These are phyloP conservation scores for Pygocentrus nattereri DNA, from an alignment of 2,797 vertebrate species.

Conservation along the genomic window DNA sequence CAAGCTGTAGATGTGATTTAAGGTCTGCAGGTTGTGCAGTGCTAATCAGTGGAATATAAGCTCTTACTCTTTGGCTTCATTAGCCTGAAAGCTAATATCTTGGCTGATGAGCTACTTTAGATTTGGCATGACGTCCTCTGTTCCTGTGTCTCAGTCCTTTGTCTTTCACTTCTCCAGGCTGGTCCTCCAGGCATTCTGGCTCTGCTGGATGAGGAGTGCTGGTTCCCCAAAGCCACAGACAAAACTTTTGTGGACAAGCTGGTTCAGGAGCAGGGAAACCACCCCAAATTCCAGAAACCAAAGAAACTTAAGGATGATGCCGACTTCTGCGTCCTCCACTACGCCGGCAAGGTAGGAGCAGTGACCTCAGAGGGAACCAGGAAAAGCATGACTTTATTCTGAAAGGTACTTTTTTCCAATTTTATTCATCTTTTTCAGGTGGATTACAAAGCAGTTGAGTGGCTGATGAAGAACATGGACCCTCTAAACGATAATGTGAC, in stretches of 20 bases:
- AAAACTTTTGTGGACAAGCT: constrained; percentile 89
- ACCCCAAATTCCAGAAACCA: constrained; percentile 88
- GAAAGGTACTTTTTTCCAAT: background rate
- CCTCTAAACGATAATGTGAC: constrained; percentile 87
- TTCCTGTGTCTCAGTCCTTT: too few relatives aligned
- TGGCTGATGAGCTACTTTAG: too few relatives aligned
- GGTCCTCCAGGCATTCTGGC: constrained; percentile 87
- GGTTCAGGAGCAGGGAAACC: constrained; percentile 87
- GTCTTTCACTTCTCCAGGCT: constrained; percentile 76
- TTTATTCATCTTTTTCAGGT: constrained; percentile 71
- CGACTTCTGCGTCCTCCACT: constrained; percentile 89
- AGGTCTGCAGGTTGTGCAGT: too few relatives aligned
- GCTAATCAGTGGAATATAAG: too few relatives aligned
- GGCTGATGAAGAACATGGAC: constrained; percentile 92
- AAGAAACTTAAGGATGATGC: constrained; percentile 88
- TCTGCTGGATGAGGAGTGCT: constrained; percentile 88
- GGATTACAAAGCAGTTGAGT: constrained; percentile 88
- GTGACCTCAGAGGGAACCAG: background rate
- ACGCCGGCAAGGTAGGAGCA: constrained; percentile 84
- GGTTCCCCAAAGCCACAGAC: constrained; percentile 91
- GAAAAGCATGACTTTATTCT: background rate
- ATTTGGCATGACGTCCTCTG: too few relatives aligned
- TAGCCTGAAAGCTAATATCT: background rate
- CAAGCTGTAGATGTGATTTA: too few relatives aligned
- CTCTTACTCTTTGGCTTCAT: background rate